A percentile compares a stretch with the other conserved stretches of the same genome.
phyloP scores from a whole-genome alignment of 2,888 invertebrate genomes.

The Aphodius granarius region DNA sequence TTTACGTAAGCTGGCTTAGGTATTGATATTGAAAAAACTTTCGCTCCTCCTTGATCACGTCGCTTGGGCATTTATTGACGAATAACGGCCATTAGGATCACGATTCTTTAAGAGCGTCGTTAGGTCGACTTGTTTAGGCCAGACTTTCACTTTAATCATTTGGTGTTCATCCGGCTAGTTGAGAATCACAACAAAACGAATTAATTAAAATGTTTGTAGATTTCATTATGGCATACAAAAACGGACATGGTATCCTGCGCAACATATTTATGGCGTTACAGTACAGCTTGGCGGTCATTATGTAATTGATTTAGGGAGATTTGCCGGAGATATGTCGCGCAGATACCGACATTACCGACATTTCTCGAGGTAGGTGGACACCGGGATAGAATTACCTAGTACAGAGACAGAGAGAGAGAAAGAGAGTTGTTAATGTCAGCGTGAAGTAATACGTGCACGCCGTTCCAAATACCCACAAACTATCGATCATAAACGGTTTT shows the following conservation, averaged over 20 bases:
- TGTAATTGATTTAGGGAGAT: not conserved
- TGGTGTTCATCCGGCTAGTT: not conserved
- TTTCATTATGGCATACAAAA: too few relatives aligned
- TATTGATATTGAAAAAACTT: not conserved
- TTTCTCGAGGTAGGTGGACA: not conserved
- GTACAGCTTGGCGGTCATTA: not conserved
- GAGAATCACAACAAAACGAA: not conserved
- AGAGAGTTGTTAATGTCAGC: not conserved
- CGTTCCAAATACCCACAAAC: constrained; percentile 7
- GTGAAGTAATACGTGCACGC: not conserved
- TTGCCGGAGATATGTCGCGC: not conserved
- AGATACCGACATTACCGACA: not conserved
- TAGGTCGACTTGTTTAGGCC: not conserved
- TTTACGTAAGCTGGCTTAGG: not conserved
- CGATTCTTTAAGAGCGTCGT: constrained; percentile 3
- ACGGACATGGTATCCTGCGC: not conserved
- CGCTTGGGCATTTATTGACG: not conserved
- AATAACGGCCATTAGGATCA: not conserved
- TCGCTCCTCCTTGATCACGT: not conserved
- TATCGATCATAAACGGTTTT: constrained; percentile 12
- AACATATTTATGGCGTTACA: not conserved
- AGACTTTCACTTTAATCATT: not conserved
- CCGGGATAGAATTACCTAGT: not conserved
- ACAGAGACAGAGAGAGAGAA: not conserved
- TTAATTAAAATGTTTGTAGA: not conserved